Conservation (phyloP, 2,113 vertebrate genomes). For the Heterotis niloticus region DNA sequence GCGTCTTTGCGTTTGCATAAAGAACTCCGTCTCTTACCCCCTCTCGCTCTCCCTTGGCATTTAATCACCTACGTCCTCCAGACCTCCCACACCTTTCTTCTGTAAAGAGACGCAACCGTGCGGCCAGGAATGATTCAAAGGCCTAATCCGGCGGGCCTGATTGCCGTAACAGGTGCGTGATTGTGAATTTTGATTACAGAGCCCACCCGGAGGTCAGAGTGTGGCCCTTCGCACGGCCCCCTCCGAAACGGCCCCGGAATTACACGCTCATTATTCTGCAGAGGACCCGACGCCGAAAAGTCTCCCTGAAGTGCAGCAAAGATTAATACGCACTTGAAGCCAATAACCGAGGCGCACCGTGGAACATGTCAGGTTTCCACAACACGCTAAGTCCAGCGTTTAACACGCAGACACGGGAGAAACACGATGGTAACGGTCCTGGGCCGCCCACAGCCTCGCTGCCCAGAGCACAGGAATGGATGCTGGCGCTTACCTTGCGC, state of each 20-base stretch:
- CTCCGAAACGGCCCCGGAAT: conserved; percentile 65
- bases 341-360: conserved; percentile 42
- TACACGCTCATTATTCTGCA: conserved; percentile 68
- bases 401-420: not conserved
- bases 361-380: conserved; percentile 42
- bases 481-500: not conserved
- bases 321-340: conserved; percentile 71
- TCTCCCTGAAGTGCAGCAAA: conserved; percentile 69
- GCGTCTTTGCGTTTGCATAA: conserved; percentile 72
- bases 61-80: conserved; percentile 75
- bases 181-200: conserved; percentile 74
- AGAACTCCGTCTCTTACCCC: conserved; percentile 51
- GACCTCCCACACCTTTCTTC: conserved; percentile 75
- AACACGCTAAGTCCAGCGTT: conserved; percentile 29
- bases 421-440: not conserved
- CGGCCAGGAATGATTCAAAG: conserved; percentile 57
- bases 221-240: conserved; percentile 58
- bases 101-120: conserved; percentile 63
- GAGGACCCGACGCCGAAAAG: conserved; percentile 61
- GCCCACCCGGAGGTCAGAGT: conserved; percentile 62
- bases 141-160: conserved; percentile 70
- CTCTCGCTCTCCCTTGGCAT: conserved; percentile 38
- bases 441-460: too few relatives aligned
- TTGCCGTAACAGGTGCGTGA: conserved; percentile 68
- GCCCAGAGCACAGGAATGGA: not conserved